A percentile compares a stretch with the other conserved stretches of the same genome.
phyloP scores from a whole-genome alignment of 2,113 vertebrate species.

The Aegypius monachus region DNA sequence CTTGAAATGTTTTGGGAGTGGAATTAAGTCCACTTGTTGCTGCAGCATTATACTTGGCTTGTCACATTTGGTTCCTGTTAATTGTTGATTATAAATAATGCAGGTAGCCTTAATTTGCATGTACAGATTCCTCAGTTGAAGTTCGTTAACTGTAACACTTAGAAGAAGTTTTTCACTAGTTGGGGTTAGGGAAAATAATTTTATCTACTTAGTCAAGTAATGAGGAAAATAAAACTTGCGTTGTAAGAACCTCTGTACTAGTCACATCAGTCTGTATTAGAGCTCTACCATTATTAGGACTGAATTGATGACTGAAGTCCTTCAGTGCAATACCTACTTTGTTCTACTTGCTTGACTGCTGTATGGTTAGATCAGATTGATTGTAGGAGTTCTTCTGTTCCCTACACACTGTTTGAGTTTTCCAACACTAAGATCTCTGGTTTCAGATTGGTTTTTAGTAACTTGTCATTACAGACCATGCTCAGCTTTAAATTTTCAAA shows the following conservation, averaged over 20 bases:
- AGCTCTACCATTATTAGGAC: not conserved
- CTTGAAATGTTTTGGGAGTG: too few relatives aligned
- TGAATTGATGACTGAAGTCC: rapidly evolving
- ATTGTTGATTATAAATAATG: not conserved
- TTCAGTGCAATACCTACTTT: rapidly evolving
- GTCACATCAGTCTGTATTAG: not conserved
- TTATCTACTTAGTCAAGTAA: not conserved
- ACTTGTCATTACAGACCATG: too few relatives aligned
- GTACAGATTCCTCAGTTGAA: not conserved
- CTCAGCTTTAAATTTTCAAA: not conserved
- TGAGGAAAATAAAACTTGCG: rapidly evolving
- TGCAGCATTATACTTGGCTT: not conserved
- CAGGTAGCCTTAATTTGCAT: not conserved
- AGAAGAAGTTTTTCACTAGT: not conserved
- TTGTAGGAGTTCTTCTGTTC: not conserved
- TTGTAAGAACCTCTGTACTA: not conserved
- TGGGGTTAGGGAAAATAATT: not conserved
- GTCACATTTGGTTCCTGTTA: too few relatives aligned
- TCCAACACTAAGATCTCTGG: rapidly evolving
- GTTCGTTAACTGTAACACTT: not conserved
- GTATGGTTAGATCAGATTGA: not conserved
- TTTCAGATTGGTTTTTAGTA: not conserved
- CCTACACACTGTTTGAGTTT: not conserved
- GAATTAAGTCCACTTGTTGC: not conserved
- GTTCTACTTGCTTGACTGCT: not conserved